A percentile compares a stretch with the other conserved stretches of the same genome.
These are phyloP conservation scores for Bergia puertoricense DNA, from an alignment of 92 coral and sea anemone species.

Conservation along the genomic window DNA sequence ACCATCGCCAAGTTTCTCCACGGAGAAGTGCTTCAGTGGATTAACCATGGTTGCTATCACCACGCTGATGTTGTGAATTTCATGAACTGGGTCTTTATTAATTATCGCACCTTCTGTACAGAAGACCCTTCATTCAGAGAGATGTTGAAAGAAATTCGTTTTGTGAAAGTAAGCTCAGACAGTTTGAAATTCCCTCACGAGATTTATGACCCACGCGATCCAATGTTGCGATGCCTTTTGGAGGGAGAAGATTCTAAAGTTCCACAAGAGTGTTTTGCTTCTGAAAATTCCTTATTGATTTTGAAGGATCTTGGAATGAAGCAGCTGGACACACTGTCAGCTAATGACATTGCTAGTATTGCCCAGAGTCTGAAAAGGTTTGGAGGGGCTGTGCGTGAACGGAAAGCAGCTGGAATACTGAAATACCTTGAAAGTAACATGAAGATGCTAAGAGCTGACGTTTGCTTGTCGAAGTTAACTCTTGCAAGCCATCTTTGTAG, in stretches of 20 bases:
- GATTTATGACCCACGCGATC: conserved; percentile 16
- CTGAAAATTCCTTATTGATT: conserved; percentile 18
- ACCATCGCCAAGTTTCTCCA: conserved; percentile 27
- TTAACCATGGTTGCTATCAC: conserved; percentile 10
- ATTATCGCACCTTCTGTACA: neutral
- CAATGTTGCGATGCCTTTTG: conserved; percentile 1
- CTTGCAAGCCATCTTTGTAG: conserved; percentile 21
- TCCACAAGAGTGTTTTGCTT: conserved; percentile 24
- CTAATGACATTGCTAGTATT: conserved; percentile 46
- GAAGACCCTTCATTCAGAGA: neutral
- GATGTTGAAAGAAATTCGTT: conserved; percentile 23
- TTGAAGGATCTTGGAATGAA: conserved; percentile 32
- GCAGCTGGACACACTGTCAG: neutral
- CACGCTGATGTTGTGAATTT: conserved; percentile 1
- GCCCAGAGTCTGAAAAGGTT: conserved; percentile 34
- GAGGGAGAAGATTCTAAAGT: conserved; percentile 18
- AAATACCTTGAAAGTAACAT: conserved; percentile 54
- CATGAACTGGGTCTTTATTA: conserved; percentile 38
- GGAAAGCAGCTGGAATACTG: conserved; percentile 63
- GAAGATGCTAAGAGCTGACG: conserved; percentile 1
- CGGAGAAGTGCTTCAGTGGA: conserved; percentile 23
- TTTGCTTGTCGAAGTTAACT: neutral
- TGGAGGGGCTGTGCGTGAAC: conserved; percentile 11
- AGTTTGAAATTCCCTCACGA: conserved; percentile 12
- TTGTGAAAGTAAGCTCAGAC: conserved; percentile 18